Evolutionary conservation across 2,797 vertebrate species (phyloP), one percentile per base, ranked within the genome.

Genomic region (Lophura swinhoii): DNA sequence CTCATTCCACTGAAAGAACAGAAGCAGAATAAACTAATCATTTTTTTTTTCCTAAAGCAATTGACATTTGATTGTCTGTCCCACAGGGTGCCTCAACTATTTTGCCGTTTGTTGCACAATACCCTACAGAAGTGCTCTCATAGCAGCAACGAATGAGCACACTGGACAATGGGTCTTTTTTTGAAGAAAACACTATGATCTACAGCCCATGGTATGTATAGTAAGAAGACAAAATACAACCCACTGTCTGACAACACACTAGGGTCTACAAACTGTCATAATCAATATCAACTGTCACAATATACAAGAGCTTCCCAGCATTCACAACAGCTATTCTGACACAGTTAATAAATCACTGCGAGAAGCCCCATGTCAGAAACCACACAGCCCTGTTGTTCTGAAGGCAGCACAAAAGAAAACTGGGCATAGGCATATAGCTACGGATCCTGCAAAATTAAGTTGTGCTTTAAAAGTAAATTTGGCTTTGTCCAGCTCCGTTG

Each of bases 291-390:
- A 95, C 95, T 96, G 95, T 93, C 95, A 96, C 93, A 92, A 83
- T 92, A 96, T 4, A n/a, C 86, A 84, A 95, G 93, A 87, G 92
- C 93, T 96, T 94, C 95, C 94, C 95, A 95, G 94, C 88, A 95
- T 94, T 96, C 93, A 92, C 85, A 95, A 94, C 93, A 95, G 95
- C 96, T 90, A 84, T 92, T 95, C 95, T 97, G 97, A 97, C 97
- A 97, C 85, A 95, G 66, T 97, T 96, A 97, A 97, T 97, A 97
- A 96, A 97, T 97, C 96, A 97, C 96, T 92, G 96, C 94, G 96
- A 96, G 98, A 97, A 97, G 88, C 77, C 91, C 11, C 12, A 93
- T 93, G 91, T 96, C 91, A 78, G 93, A 93, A 91, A 95, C 92
- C 83, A 96, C 90, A 95, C 84, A 96, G 96, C 71, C 88, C 81